Evolutionary conservation across 2,113 vertebrate genomes (phyloP).

Genomic region (Calonectris borealis): DNA sequence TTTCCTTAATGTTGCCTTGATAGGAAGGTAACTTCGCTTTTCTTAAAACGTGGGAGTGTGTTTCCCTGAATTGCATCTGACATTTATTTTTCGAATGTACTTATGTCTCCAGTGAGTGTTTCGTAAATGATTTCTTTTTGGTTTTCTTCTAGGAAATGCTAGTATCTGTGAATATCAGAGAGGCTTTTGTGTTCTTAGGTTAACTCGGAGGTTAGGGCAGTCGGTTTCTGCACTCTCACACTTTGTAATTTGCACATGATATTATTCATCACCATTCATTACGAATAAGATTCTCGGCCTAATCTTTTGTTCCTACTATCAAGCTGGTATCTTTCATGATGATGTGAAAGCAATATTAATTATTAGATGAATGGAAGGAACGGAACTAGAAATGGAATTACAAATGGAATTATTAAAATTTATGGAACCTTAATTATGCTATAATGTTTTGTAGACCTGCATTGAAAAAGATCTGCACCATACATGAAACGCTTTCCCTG

Average conservation of each 20-base stretch:
- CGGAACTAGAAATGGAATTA: neutral
- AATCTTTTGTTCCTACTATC: neutral
- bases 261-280: neutral
- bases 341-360: constrained; percentile 2
- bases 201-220: neutral
- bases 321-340: neutral
- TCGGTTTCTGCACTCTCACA: neutral
- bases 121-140: neutral
- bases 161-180: neutral
- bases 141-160: constrained; percentile 17
- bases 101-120: neutral
- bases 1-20: neutral
- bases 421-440: neutral
- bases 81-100: neutral
- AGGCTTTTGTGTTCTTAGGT: neutral
- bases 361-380: neutral
- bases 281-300: neutral
- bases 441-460: neutral
- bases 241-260: neutral
- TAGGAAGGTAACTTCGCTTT: neutral
- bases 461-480: neutral
- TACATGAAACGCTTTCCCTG: neutral
- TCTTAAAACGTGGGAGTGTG: neutral
- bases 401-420: constrained; percentile 17
- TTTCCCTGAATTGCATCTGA: neutral